Conservation (phyloP, 2,113 vertebrate genomes). For the Rynchops niger region DNA sequence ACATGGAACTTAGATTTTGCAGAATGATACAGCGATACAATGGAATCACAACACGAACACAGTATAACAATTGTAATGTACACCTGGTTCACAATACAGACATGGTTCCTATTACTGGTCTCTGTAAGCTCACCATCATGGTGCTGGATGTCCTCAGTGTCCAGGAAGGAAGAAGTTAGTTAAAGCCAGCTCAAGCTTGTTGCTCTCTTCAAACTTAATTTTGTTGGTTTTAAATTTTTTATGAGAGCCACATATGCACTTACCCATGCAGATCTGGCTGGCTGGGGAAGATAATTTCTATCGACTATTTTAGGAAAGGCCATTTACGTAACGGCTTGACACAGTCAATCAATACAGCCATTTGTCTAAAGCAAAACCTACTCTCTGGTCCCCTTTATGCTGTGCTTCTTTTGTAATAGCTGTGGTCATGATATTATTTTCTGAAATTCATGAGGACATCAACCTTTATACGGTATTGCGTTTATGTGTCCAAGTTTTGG, state of each 20-base stretch:
- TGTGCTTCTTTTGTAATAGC: not conserved
- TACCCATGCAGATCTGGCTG: not conserved
- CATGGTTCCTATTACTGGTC: not conserved
- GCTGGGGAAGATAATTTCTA: not conserved
- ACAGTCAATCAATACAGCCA: not conserved
- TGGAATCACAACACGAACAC: not conserved
- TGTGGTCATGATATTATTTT: not conserved
- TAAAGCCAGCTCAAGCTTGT: not conserved
- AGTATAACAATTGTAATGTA: not conserved
- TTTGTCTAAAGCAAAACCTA: not conserved
- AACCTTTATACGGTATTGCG: not conserved
- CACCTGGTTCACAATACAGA: not conserved
- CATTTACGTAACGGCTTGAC: not conserved
- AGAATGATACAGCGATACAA: not conserved
- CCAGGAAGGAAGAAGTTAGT: not conserved
- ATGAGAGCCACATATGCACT: not conserved
- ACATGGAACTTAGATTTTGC: not conserved
- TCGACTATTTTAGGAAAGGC: not conserved
- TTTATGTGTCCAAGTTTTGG: not conserved
- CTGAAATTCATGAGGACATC: not conserved
- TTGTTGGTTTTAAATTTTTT: not conserved
- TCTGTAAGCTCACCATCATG: not conserved
- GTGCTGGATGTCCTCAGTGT: not conserved
- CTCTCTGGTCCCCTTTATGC: not conserved
- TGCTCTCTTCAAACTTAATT: not conserved